These are phyloP conservation scores for Leistus spinibarbis DNA, from an alignment of 2,888 invertebrate species.

Conservation along the genomic window DNA sequence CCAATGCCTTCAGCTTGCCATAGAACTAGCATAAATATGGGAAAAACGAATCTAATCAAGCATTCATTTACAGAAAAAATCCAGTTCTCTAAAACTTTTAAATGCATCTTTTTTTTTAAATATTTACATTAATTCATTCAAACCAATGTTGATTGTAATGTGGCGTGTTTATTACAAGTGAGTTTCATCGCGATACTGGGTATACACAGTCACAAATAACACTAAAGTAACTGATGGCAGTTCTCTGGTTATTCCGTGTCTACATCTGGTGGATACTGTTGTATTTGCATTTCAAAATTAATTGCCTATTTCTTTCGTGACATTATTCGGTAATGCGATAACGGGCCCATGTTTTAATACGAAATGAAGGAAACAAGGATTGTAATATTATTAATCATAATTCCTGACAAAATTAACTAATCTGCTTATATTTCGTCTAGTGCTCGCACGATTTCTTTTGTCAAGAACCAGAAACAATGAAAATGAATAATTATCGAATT, in stretches of 20 bases:
- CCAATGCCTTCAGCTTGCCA: too few relatives aligned
- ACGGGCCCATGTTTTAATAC: background rate
- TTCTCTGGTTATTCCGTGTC: background rate
- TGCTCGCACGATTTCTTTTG: background rate
- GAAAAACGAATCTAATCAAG: too few relatives aligned
- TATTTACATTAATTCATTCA: background rate
- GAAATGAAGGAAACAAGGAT: slow-evolving; percentile 1
- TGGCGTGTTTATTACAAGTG: background rate
- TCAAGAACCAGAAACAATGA: background rate
- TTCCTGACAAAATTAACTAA: slow-evolving; percentile 1
- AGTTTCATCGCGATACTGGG: background rate
- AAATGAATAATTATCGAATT: background rate
- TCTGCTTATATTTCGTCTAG: background rate
- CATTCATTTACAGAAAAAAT: too few relatives aligned
- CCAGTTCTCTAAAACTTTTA: too few relatives aligned
- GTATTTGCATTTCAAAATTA: slow-evolving; percentile 30
- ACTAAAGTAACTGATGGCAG: background rate
- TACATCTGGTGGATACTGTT: background rate
- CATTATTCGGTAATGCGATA: background rate
- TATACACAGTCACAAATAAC: background rate
- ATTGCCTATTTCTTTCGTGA: slow-evolving; percentile 23
- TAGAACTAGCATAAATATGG: too few relatives aligned
- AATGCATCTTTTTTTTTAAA: background rate
- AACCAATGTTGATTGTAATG: background rate
- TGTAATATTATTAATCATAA: slow-evolving; percentile 12